phyloP scores from a whole-genome alignment of 1,140 invertebrate genomes.

The Rhagoletis zephyria region DNA sequence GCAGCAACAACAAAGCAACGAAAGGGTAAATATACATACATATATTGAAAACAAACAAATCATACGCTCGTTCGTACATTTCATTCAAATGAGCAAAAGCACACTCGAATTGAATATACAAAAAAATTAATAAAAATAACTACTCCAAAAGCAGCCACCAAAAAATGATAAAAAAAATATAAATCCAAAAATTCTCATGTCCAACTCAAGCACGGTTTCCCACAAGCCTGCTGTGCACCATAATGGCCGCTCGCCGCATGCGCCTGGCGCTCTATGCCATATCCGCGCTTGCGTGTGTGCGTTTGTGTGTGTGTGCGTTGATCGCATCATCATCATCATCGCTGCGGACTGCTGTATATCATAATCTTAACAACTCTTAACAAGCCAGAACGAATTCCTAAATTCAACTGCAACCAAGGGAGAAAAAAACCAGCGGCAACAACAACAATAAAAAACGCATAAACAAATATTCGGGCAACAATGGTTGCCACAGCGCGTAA shows the following conservation, averaged over 20 bases:
- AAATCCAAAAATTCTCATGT: constrained; percentile 20
- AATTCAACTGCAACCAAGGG: constrained; percentile 4
- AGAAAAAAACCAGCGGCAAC: background rate
- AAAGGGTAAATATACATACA: constrained; percentile 19
- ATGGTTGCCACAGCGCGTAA: background rate
- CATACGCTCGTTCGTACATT: background rate
- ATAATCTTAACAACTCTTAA: constrained; percentile 73
- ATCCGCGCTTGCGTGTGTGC: background rate
- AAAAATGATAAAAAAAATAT: background rate
- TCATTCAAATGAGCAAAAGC: background rate
- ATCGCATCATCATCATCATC: background rate
- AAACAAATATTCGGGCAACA: constrained; percentile 6
- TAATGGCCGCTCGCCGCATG: constrained; percentile 47
- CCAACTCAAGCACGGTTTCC: constrained; percentile 41
- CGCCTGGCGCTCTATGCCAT: background rate
- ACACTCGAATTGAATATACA: background rate
- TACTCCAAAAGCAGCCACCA: background rate
- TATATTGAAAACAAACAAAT: background rate
- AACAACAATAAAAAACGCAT: background rate
- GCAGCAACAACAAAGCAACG: background rate
- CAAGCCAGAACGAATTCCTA: constrained; percentile 67
- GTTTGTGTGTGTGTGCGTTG: background rate
- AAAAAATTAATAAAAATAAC: background rate
- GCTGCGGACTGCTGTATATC: constrained; percentile 66
- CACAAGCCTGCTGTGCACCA: constrained; percentile 48